Conservation (phyloP, 2,888 invertebrate species). For the Phengaris alcon region DNA sequence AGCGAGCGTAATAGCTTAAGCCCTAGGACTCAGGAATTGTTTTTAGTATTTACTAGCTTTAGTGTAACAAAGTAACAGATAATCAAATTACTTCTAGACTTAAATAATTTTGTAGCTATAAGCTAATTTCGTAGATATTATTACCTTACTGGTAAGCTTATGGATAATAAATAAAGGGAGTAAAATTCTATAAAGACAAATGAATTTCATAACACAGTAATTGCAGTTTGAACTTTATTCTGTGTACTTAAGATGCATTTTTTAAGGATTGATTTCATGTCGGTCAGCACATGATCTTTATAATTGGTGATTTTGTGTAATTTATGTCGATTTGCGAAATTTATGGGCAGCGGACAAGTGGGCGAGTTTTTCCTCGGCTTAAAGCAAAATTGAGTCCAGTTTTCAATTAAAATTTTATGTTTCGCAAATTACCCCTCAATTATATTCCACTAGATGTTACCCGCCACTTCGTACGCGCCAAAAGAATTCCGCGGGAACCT, state of each 20-base stretch:
- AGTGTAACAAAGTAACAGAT: not conserved
- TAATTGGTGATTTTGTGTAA: slow-evolving; percentile 76
- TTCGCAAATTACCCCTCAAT: slow-evolving; percentile 70
- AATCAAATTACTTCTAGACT: not conserved
- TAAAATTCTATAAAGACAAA: not conserved
- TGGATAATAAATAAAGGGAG: not conserved
- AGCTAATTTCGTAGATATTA: not conserved
- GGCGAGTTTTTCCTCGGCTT: slow-evolving; percentile 58
- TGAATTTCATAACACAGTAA: not conserved
- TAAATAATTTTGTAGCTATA: not conserved
- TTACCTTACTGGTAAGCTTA: not conserved
- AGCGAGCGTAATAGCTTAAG: not conserved
- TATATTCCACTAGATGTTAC: slow-evolving; percentile 64
- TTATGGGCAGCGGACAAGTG: slow-evolving; percentile 76
- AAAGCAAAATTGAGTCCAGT: slow-evolving; percentile 58
- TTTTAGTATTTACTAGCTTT: not conserved
- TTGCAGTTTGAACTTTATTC: not conserved
- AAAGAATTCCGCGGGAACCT: too few species aligned
- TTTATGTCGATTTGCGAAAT: slow-evolving; percentile 74
- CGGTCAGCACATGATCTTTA: slow-evolving; percentile 67
- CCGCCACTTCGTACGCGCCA: too few species aligned
- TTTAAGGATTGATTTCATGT: slow-evolving; percentile 47
- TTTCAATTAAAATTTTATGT: slow-evolving; percentile 74
- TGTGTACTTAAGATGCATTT: slow-evolving; percentile 38
- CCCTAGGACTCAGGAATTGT: not conserved